These are phyloP conservation scores for Campoplex capitator DNA, from an alignment of 2,888 invertebrate genomes.

Conservation along the genomic window DNA sequence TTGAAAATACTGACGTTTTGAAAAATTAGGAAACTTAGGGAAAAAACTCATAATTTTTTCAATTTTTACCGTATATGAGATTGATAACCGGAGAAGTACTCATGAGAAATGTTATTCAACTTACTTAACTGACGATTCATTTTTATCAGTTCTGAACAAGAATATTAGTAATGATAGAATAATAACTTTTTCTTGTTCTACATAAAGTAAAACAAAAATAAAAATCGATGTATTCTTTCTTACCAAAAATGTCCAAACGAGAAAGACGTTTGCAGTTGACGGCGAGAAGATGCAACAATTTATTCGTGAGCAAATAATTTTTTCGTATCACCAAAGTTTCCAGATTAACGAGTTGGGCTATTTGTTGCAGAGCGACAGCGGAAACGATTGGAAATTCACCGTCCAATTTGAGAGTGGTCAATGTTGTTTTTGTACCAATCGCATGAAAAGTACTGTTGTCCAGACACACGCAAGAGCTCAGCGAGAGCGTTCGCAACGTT, in stretches of 20 bases:
- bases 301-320: slow-evolving; percentile 86
- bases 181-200: too few relatives aligned
- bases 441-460: slow-evolving; percentile 72
- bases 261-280: slow-evolving; percentile 75
- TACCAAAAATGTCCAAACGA: slow-evolving; percentile 74
- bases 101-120: too few relatives aligned
- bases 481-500: slow-evolving; percentile 74
- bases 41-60: not conserved
- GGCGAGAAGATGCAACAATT: slow-evolving; percentile 85
- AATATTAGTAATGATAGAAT: too few relatives aligned
- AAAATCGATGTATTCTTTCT: slow-evolving; percentile 61
- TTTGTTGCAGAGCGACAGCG: slow-evolving; percentile 78
- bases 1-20: too few relatives aligned
- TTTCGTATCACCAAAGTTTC: slow-evolving; percentile 85
- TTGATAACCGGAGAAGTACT: too few relatives aligned
- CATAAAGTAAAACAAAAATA: not conserved
- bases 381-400: slow-evolving; percentile 81
- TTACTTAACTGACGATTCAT: too few relatives aligned
- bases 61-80: too few relatives aligned
- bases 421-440: slow-evolving; percentile 73
- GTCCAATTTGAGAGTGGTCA: slow-evolving; percentile 75
- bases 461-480: slow-evolving; percentile 75
- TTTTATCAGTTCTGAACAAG: too few relatives aligned
- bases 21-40: too few relatives aligned
- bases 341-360: slow-evolving; percentile 85